These are phyloP conservation scores for Prochilodus magdalenae DNA, from an alignment of 2,113 vertebrate genomes.

Conservation along the genomic window DNA sequence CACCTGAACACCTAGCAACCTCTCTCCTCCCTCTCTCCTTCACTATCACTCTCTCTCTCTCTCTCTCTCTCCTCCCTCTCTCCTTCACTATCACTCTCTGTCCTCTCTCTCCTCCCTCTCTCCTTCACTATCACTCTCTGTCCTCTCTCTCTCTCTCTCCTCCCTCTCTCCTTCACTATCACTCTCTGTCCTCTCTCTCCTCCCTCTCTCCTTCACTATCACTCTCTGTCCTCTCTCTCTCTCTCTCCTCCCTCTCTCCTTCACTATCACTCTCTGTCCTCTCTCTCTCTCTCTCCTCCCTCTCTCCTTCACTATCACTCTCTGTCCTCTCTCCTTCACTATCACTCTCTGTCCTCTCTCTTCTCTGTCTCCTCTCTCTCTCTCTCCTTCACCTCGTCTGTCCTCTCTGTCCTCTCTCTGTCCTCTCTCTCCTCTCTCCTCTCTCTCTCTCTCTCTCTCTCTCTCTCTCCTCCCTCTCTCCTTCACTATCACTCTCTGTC, in stretches of 20 bases:
- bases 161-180: too few relatives aligned
- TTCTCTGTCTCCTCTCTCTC: slow-evolving; percentile 50
- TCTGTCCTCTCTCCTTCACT: slow-evolving; percentile 7
- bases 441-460: too few relatives aligned
- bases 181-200: too few relatives aligned
- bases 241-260: neutral
- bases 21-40: neutral
- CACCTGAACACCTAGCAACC: neutral
- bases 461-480: too few relatives aligned
- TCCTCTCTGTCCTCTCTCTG: neutral
- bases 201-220: too few relatives aligned
- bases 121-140: neutral
- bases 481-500: too few relatives aligned
- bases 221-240: too few relatives aligned
- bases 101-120: too few relatives aligned
- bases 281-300: neutral
- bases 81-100: neutral
- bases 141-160: neutral
- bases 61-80: neutral
- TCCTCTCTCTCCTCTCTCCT: slow-evolving; percentile 53
- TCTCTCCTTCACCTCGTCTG: too few relatives aligned
- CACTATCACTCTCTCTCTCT: too few relatives aligned
- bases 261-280: too few relatives aligned
- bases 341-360: slow-evolving; percentile 17
- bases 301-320: too few relatives aligned